phyloP scores from a whole-genome alignment of 1,140 invertebrate species.

The Apis laboriosa region DNA sequence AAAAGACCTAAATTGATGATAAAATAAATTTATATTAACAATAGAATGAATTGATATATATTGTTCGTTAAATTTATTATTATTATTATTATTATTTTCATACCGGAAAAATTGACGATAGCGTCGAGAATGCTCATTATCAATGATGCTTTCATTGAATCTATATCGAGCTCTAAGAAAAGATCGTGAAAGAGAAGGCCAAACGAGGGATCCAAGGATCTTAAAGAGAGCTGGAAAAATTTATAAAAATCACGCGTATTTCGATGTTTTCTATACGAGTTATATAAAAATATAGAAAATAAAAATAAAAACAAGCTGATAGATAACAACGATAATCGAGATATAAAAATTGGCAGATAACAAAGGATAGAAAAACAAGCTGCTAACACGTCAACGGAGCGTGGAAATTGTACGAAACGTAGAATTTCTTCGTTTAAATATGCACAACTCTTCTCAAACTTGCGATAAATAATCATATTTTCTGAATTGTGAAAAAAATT shows the following conservation, averaged over 20 bases:
- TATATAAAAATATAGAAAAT: no score
- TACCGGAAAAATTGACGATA: conserved; percentile 87
- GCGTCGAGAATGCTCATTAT: conserved; percentile 88
- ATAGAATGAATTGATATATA: background rate
- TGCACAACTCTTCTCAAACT: no score
- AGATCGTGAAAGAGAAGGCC: conserved; percentile 88
- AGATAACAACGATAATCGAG: background rate
- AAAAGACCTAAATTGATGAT: conserved; percentile 82
- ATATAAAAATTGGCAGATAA: background rate
- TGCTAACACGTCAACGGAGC: no score
- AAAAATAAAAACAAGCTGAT: no score
- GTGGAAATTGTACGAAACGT: no score
- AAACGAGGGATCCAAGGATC: conserved; percentile 89
- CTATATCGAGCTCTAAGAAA: conserved; percentile 84
- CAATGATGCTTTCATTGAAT: conserved; percentile 86
- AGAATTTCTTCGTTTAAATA: no score
- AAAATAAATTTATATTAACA: background rate
- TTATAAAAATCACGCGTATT: background rate
- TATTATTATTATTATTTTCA: background rate
- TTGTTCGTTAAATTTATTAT: background rate
- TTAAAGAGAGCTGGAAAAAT: conserved; percentile 84
- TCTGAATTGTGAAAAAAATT: no score
- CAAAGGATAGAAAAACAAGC: background rate
- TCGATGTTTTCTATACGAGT: no score
- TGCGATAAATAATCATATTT: no score